Conservation (phyloP, 2,888 invertebrate genomes). For the Leptothorax acervorum region DNA sequence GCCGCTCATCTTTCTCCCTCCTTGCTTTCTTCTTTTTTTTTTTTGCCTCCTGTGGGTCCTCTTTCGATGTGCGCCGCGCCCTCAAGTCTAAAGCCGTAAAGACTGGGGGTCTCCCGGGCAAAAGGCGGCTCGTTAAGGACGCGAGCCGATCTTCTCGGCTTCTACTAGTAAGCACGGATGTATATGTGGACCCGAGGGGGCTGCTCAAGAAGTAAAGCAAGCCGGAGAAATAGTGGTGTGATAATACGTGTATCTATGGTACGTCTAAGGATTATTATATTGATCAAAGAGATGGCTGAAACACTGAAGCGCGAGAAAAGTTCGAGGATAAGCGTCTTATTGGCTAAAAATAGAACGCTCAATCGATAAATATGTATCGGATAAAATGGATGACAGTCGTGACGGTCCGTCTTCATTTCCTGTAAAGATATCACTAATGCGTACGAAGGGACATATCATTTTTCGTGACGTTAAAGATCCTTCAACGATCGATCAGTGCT, state of each 20-base stretch:
- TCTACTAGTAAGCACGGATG: slow-evolving; percentile 28
- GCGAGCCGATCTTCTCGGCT: slow-evolving; percentile 29
- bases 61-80: slow-evolving; percentile 48
- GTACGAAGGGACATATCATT: background rate
- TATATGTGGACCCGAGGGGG: slow-evolving; percentile 29
- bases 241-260: slow-evolving; percentile 22
- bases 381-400: background rate
- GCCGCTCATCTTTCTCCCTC: slow-evolving; percentile 21
- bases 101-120: slow-evolving; percentile 61
- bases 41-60: slow-evolving; percentile 43
- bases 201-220: slow-evolving; percentile 23
- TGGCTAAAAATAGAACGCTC: background rate
- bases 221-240: background rate
- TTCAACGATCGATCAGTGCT: slow-evolving; percentile 16
- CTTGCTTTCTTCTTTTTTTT: slow-evolving; percentile 35
- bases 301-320: background rate
- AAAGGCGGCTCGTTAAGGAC: slow-evolving; percentile 70
- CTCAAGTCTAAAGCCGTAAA: slow-evolving; percentile 53
- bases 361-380: slow-evolving; percentile 4
- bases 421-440: background rate
- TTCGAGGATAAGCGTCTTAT: background rate
- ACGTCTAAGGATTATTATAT: slow-evolving; percentile 14
- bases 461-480: slow-evolving; percentile 16
- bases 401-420: background rate
- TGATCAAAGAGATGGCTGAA: slow-evolving; percentile 1